Conservation (phyloP, 2,888 invertebrate genomes). For the Dione vanillae region DNA sequence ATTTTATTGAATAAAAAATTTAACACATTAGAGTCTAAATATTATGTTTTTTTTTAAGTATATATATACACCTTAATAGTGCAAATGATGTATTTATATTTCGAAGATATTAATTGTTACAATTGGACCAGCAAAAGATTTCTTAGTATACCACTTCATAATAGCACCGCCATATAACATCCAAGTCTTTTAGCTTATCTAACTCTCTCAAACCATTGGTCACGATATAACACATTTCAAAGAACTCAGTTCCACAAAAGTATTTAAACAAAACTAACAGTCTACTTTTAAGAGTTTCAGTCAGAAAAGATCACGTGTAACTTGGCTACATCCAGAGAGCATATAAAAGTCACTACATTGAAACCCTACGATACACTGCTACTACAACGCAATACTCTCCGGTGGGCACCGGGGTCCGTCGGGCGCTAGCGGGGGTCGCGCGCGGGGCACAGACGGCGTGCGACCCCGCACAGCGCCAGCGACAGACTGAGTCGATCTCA, state of each 20-base stretch:
- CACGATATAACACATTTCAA: constrained; percentile 35
- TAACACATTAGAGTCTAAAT: constrained; percentile 12
- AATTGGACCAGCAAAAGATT: constrained; percentile 63
- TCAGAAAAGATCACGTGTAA: constrained; percentile 25
- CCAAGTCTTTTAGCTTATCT: constrained; percentile 44
- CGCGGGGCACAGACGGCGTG: constrained; percentile 39
- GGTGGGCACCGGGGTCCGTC: neutral
- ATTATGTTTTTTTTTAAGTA: constrained; percentile 13
- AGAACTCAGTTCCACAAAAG: constrained; percentile 39
- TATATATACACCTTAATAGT: neutral
- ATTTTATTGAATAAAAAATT: constrained; percentile 19
- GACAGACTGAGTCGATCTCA: constrained; percentile 53
- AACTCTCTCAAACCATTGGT: constrained; percentile 41
- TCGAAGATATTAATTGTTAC: constrained; percentile 47
- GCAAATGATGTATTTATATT: constrained; percentile 1
- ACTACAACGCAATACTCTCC: constrained; percentile 34
- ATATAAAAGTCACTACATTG: constrained; percentile 31
- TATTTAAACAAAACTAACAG: constrained; percentile 35
- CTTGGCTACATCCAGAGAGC: constrained; percentile 35
- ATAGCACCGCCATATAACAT: constrained; percentile 78
- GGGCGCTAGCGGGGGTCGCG: constrained; percentile 15
- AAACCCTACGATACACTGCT: constrained; percentile 41
- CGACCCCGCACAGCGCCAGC: constrained; percentile 44
- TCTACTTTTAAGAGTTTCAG: constrained; percentile 33
- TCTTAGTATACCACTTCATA: constrained; percentile 73